phyloP scores from a whole-genome alignment of 2,888 invertebrate species.

The Mongoloraphidia duomilia region DNA sequence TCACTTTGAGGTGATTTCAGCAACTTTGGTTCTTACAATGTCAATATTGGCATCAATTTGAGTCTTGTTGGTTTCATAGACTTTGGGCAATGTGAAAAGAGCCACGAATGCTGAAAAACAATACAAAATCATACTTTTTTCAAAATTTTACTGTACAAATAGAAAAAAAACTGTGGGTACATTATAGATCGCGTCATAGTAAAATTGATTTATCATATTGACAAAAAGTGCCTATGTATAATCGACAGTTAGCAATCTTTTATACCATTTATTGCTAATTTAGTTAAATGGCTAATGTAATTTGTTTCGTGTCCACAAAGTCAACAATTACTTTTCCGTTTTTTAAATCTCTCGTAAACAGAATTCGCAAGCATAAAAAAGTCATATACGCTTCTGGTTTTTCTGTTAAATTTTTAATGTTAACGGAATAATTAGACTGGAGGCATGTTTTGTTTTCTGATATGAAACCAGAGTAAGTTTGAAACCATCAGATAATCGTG shows the following conservation, averaged over 20 bases:
- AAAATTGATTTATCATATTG: not conserved
- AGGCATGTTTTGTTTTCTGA: too few species aligned
- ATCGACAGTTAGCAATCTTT: not conserved
- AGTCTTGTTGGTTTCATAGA: constrained; percentile 88
- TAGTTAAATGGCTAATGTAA: too few species aligned
- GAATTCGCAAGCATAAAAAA: too few species aligned
- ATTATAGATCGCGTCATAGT: not conserved
- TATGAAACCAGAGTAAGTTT: too few species aligned
- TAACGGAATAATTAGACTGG: too few species aligned
- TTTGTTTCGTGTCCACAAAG: too few species aligned
- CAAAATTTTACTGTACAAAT: not conserved
- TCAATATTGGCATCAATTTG: constrained; percentile 86
- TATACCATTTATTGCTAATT: too few species aligned
- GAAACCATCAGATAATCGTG: too few species aligned
- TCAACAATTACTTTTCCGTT: too few species aligned
- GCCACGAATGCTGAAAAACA: constrained; percentile 68
- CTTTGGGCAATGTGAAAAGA: constrained; percentile 89
- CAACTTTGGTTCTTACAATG: constrained; percentile 72
- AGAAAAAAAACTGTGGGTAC: not conserved
- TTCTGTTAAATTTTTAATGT: too few species aligned
- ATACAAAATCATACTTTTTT: constrained; percentile 9
- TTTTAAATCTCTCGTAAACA: too few species aligned
- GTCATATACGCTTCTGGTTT: too few species aligned
- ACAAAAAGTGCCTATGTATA: constrained; percentile 5
- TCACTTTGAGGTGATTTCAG: constrained; percentile 81